Conservation (phyloP, 2,797 vertebrate genomes). For the Astyanax mexicanus region DNA sequence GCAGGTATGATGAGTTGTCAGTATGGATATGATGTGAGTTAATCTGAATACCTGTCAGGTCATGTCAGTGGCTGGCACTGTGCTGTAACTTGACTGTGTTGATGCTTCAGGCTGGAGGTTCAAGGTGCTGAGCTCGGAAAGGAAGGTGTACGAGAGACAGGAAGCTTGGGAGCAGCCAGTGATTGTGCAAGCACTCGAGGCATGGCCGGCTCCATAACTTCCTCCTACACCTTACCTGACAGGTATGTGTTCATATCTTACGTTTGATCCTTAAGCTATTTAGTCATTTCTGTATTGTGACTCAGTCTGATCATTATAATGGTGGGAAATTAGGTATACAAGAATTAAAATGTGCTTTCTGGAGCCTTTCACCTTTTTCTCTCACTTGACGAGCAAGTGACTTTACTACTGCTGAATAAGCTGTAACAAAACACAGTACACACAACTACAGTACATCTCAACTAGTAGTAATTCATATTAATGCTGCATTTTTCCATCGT, state of each 20-base stretch:
- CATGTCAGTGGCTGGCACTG: not conserved
- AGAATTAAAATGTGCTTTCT: no score
- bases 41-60: not conserved
- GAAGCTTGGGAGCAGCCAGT: slow-evolving; percentile 92
- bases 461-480: no score
- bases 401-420: no score
- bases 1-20: slow-evolving; percentile 79
- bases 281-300: not conserved
- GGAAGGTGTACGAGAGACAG: slow-evolving; percentile 90
- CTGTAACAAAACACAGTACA: no score
- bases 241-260: slow-evolving; percentile 78
- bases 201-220: slow-evolving; percentile 99
- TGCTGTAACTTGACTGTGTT: slow-evolving; percentile 22
- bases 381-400: no score
- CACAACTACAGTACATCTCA: no score
- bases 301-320: no score
- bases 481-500: no score
- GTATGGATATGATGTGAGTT: not conserved
- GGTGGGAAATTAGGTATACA: no score
- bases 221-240: slow-evolving; percentile 97
- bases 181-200: slow-evolving; percentile 97
- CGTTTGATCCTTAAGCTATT: not conserved
- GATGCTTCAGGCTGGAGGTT: slow-evolving; percentile 88
- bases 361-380: no score
- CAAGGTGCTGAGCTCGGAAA: slow-evolving; percentile 91